Base-by-base conservation (phyloP, 2,797 vertebrate species). In the Leptodactylus fallax region DNA sequence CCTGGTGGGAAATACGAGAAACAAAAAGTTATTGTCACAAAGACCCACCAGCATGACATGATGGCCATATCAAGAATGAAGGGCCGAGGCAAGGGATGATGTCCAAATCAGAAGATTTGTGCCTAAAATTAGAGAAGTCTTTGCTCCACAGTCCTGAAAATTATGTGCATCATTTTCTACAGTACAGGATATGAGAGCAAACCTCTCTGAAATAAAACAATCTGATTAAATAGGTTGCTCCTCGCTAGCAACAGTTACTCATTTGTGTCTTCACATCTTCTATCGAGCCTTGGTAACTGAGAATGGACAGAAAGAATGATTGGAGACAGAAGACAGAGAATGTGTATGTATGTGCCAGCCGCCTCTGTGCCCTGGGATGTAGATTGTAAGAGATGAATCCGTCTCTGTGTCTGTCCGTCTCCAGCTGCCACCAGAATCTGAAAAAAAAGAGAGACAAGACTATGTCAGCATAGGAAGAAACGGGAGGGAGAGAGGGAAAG, bases 31-130 rank as follows among this genome's bases (percentile, higher is more conserved):
- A 90, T 93, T 7, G 93, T 93, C 53, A 83, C 36, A 63, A 95
- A 94, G 88, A 96, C 89, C 83, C 96, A 94, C 92, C 97, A 92
- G 90, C 93, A 93, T 91, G 92, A 92, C 95, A 94, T 96, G 92
- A 90, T 93, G 91, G 71, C 45, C 86, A 79, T 63, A 71, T 83
- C 36, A 89, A 79, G 14, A 19, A 74, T 83, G 80, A 76, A 63
- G 25, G 67, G 17, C 9, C 25, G 49, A 60, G 78, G 79, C 51
- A 83, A 89, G 80, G 51, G 51, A 71, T 77, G 61, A 36, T 23
- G 60, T 84, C 23, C 27, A 19, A 69, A 21, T 85, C 63, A 36
- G 21, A 0, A 83, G n/a, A 21, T 45, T 83, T 86, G 36, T 77
- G 79, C n/a, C 27, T 72, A 76, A 79, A 36, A 49, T 84, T 92